Base-by-base conservation (phyloP, 1,140 invertebrate species). In the Paramacrobiotus metropolitanus region DNA sequence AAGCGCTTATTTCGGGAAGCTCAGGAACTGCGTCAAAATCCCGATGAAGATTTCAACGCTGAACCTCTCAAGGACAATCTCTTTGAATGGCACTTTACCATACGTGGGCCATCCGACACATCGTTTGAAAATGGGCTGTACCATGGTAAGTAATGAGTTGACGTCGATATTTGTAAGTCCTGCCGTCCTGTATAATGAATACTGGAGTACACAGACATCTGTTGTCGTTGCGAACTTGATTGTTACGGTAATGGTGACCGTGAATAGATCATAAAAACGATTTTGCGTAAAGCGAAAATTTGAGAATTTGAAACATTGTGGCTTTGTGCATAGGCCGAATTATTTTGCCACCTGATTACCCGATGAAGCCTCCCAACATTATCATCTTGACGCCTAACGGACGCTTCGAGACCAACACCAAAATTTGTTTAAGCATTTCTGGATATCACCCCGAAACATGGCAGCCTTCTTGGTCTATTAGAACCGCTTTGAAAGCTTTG, bases 61-160 rank as follows among this genome's bases (percentile, higher is more conserved):
- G 82, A 82, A 67, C 91, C 91, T 29, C 72, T 95, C 21, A 88
- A 95, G 71, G 89, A 94, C 68, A 95, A 95, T 75, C 73, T 96
- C 29, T 96, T 95, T 75, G 91, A 96, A 72, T 95, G 92, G 92
- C 92, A 96, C 75, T 96, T 95, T 72, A 95, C 91, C 0, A 82
- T 95, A 4, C 77, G 84, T 69, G 90, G 90, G 18, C 87, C 88
- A 29, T 78, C 79, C 31, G 84, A 83, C 2, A 83, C 85, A 0
- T 88, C 91, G 45, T 94, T 91, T 75, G 84, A 87, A 66, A 83
- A 81, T 62, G 89, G 89, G 31, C 76, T 90, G 63, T 93, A 92
- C 71, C 89, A 93, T 75, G 89, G 86, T 29, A 20, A 24, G 48
- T 24, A 3, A n/a, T 40, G 60, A 40, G 20, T 29, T n/a, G 9